Evolutionary conservation across 2,888 invertebrate species (phyloP), one percentile per base, ranked within the genome.

Genomic region (Lepidocyrtinus sp.): DNA sequence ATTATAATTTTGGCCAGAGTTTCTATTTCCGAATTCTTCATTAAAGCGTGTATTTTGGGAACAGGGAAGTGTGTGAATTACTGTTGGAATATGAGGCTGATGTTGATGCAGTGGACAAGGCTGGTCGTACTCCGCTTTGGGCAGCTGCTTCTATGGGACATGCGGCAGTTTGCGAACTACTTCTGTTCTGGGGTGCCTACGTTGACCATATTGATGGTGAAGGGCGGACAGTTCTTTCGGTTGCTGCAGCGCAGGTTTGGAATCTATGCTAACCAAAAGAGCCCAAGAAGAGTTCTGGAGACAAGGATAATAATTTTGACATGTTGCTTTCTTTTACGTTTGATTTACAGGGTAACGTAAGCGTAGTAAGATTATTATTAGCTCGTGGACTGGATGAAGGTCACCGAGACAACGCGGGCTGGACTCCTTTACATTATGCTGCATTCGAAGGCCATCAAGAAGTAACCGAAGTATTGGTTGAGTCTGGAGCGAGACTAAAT

Each of bases 361-460:
- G 96, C 86, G 96, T 97, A 9, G 97, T 98, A 0, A 92, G 95
- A 21, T 95, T 96, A 87, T 90, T 98, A 59, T 90, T 98, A 17
- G 97, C 96, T 88, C 91, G 96, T 85, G 98, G 92, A 87, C 88
- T 90, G 80, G 90, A 91, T 86, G 91, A 91, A 87, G 89, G 90
- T 87, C 91, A 91, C 85, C 87, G 90, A 12, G 98, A 98, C 46
- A 82, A 81, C 59, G 84, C 85, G 22, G 86, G 98, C 0, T 98
- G 98, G 98, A 98, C 98, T 0, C 97, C 99, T 0, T 89, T 99
- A 72, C 98, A 98, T 88, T 98, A 98, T 88, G 94, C 98, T 0
- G 96, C 98, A 15, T 98, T 97, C 88, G 97, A 98, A 90, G 95
- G 96, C 12, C 96, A 97, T 88, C 90, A 92, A 70, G 94, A 94